Base-by-base conservation (phyloP, 2,888 invertebrate species). In the Minunthozetes semirufus region DNA sequence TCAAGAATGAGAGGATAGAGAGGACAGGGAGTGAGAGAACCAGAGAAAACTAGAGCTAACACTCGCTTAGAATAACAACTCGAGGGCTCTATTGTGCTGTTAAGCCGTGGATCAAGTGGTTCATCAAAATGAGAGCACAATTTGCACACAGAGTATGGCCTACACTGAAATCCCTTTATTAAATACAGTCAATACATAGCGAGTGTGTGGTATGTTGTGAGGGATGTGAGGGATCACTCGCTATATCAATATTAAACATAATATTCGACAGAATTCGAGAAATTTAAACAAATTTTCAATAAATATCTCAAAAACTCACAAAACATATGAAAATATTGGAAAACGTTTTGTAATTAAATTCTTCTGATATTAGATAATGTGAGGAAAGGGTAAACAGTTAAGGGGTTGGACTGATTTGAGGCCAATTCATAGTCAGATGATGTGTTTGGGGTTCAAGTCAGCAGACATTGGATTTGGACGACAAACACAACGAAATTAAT, bases 51-150 rank as follows among this genome's bases (percentile, higher is more conserved):
- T 19, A 29, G 27, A 63, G 33, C 63, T 27, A 63, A 33, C 63
- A 33, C 33, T 66, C 38, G 19, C 38, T 66, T 66, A 66, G 9
- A 66, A 66, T 38, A 66, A 66, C 66, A 66, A 38, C 66, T 38
- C 19, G 38, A 66, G 66, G 63, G 66, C 66, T 38, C 66, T 66
- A 66, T 66, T 66, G 66, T 66, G 61, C 19, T 27, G 61, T 61
- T 29, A 61, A 61, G 61, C 53, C 22, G 29, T 6, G 61, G 61
- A 61, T 61, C 61, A 61, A 61, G 61, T 61, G 61, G 27, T 61
- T 61, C 61, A 61, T 61, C 61, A 61, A 61, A 61, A 61, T 29
- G 9, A 27, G n/a, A 61, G 29, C 61, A 61, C 15, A 61, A 61
- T 17, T 22, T 53, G 53, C 53, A 53, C 53, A 53, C 22, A 53